A percentile compares a stretch with the other conserved stretches of the same genome.
Conservation (phyloP, 92 coral and sea anemone genomes). For the Scolanthus callimorphus region DNA sequence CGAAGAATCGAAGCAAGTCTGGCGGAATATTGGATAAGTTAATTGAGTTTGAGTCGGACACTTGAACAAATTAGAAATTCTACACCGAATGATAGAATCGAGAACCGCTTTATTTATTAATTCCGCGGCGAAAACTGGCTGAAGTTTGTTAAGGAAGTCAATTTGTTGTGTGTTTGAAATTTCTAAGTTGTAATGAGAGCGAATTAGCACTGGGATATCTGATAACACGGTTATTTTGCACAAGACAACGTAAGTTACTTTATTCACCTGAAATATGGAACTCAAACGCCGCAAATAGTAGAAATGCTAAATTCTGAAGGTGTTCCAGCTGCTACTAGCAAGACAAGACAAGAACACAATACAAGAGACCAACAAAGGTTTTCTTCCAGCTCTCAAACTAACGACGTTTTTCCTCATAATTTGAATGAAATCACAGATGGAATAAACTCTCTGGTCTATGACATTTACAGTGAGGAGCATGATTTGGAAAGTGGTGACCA, state of each 20-base stretch:
- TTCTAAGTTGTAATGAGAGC: background rate
- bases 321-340: background rate
- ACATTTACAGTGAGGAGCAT: background rate
- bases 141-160: background rate
- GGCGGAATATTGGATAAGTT: too few species aligned
- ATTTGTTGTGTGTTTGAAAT: background rate
- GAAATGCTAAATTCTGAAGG: background rate
- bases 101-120: background rate
- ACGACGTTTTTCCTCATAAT: conserved; percentile 6
- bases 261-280: too few species aligned
- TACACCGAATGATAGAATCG: too few species aligned
- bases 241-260: too few species aligned
- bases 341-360: background rate
- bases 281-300: too few species aligned
- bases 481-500: background rate
- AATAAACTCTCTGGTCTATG: conserved; percentile 10
- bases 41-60: too few species aligned
- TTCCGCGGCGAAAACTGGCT: background rate
- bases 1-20: too few species aligned
- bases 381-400: conserved; percentile 1
- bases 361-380: background rate
- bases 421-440: conserved; percentile 22
- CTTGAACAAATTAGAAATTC: background rate
- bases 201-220: too few species aligned
- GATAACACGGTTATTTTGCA: too few species aligned